Base-by-base conservation (phyloP, 2,113 vertebrate species). In the Dolichallabes microphthalmus region DNA sequence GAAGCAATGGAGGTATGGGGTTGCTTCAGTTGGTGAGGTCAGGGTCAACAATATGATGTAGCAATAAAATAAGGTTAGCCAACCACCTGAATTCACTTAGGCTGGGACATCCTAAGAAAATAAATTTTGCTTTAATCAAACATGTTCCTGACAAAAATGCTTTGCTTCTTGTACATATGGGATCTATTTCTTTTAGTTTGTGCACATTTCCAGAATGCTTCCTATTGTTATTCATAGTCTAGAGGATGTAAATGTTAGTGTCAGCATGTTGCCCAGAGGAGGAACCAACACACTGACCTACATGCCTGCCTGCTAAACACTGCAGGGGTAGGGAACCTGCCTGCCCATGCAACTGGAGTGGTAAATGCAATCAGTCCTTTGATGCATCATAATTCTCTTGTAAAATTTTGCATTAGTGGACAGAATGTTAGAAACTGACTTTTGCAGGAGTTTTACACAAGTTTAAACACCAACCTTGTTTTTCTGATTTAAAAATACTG, bases 201-300 rank as follows among this genome's bases (percentile, higher is more conserved):
- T 22, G 2, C 39, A 50, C 19, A 52, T 52, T n/a, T 39, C 74
- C 63, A 76, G 60, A 52, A 58, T 82, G 66, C 55, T 77, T 12
- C 45, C 78, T 83, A 77, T 27, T 57, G 78, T 82, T 53, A 52
- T 39, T 22, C 68, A 35, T 35, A 39, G 32, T 85, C 76, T 66
- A 80, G 55, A 73, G 57, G 39, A 11, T 71, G 66, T 85, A 57
- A 55, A 83, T 80, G 74, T 82, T 80, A 60, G 66, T 88, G 85
- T 86, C 87, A 86, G 80, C 35, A 73, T 66, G 77, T 84, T 60
- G 80, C 58, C 68, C 45, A 69, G 78, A 60, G 60, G 77, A 82
- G 61, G 61, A 61, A 9, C 61, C 17, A 39, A 52, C 17, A 71
- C 8, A 0, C 17, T 39, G 35, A 39, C 69, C 69, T 73, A 73